Base-by-base conservation (phyloP, 2,888 invertebrate species). In the Cantharis rufa region DNA sequence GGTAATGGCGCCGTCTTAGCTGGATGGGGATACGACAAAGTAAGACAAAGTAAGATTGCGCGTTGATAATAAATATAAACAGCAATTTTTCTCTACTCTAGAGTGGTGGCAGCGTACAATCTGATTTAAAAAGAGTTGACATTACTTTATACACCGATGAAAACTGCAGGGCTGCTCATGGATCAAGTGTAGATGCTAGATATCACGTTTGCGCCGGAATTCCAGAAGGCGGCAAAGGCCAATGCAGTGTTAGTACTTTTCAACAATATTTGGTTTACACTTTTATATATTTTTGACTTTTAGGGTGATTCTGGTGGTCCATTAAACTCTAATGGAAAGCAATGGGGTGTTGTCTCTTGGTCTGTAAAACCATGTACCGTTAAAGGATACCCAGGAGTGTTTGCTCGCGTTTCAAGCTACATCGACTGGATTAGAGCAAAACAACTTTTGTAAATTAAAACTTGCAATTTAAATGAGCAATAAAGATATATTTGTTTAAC, bases 331-430 rank as follows among this genome's bases (percentile, higher is more conserved):
- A 81, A 83, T 76, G 86, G 85, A 28, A 85, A 84, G 13, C 88
- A 88, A 80, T 83, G 88, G 10, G 89, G 89, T 18, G 85, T 89
- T 66, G 89, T 89, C 1, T 89, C 89, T 0, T 89, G 89, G 89
- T 88, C 88, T 75, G 81, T 85, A 0, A 89, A 89, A 78, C 89
- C 89, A 3, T 89, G 89, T 68, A 84, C 89, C 0, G 80, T 84
- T 4, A 84, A 86, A 2, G 88, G 87, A 5, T 88, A 86, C 80
- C 89, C 89, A 0, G 89, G 89, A 4, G 89, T 89, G 5, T 89
- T 87, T 70, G 87, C 89, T 1, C 87, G 87, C 78, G 88, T 89
- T 2, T 84, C 89, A 3, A 79, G 71, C 13, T 86, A 81, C 71
- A 76, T 84, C 24, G 80, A 82, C 64, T 86, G 86, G 86, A 86